Base-by-base conservation (phyloP, 2,797 vertebrate species). In the Trichosurus vulpecula region DNA sequence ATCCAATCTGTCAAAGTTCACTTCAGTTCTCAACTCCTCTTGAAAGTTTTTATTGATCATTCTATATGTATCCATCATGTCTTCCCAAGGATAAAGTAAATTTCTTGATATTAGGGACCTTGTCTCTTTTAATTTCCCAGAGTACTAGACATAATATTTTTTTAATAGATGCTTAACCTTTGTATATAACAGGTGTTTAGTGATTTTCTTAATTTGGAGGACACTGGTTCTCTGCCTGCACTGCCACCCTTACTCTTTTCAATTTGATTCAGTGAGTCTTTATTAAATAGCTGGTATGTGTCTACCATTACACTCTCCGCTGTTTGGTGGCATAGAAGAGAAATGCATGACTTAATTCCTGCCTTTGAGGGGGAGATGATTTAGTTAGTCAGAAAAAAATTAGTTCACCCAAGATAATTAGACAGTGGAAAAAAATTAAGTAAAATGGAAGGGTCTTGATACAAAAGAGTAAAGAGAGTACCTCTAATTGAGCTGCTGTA, bases 281-380 rank as follows among this genome's bases (percentile, higher is more conserved):
- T 74, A 47, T 54, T 90, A 54, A 90, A n/a, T 74, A 6, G 93
- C 41, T 89, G 52, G 52, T 92, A 61, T 13, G 25, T 93, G 6
- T 87, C 35, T 56, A 92, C 22, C 0, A 2, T 41, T 74, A n/a
- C 41, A 41, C 61, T 61, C 31, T 61, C 31, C 13, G 61, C 16
- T 74, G 35, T 19, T 19, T 74, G 61, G 35, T 74, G 35, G 35
- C 61, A 74, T n/a, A 74, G 90, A 90, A 91, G 35, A 92, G 54
- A 95, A 91, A 52, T 93, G 57, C 30, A 90, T 52, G 58, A 92
- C 31, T 91, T 93, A 52, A 31, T 90, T 13, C 95, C 29, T 92
- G 27, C 25, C 13, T 91, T 96, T 96, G 30, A 54, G n/a, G 57
- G 93, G 96, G 52, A 13, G 92, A 29, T 55, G 57, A 91, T 96